Evolutionary conservation across 2,113 vertebrate species (phyloP), one percentile per base, ranked within the genome.

Genomic region (Colaptes auratus): DNA sequence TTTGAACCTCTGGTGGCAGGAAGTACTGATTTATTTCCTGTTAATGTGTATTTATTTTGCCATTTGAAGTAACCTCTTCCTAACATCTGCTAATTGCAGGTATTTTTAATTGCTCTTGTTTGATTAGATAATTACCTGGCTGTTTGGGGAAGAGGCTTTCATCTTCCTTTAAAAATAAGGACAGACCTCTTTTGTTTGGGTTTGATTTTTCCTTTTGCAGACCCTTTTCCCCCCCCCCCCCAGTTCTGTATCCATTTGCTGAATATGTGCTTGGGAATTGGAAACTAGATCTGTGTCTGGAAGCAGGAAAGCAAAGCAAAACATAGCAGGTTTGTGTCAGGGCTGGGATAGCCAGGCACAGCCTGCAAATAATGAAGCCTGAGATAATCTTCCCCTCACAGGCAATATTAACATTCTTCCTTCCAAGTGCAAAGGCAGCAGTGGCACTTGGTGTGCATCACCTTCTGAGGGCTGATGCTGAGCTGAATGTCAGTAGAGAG

Each of bases 281-380:
- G 84, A 10, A 72, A 55, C 53, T 87, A 65, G 91, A 75, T 93
- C 48, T 6, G 30, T 17, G n/a, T 83, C 65, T 74, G 69, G 23
- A 48, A 88, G 64, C 77, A 64, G 76, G 46, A 21, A 6, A 78
- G 73, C 83, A 84, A 78, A 88, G 60, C 81, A 83, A 25, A 93
- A 60, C 73, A 77, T 27, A 12, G 23, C 52, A 17, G 21, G 58
- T 90, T 90, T 83, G 5, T 70, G 9, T 64, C n/a, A 36, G 52
- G 55, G 64, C 80, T 78, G 61, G 20, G 66, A 59, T 20, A 69
- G n/a, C 15, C 67, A 48, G 76, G 60, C 67, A 66, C 7, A 11
- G 74, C 86, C 56, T 89, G 82, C 81, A 89, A 16, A 64, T 71
- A 64, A 80, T 55, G 13, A 27, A 48, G 33, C 21, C 59, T 48